A percentile compares a stretch with the other conserved stretches of the same genome.
phyloP scores from a whole-genome alignment of 2,888 invertebrate species.

The Dynastes hyllus region DNA sequence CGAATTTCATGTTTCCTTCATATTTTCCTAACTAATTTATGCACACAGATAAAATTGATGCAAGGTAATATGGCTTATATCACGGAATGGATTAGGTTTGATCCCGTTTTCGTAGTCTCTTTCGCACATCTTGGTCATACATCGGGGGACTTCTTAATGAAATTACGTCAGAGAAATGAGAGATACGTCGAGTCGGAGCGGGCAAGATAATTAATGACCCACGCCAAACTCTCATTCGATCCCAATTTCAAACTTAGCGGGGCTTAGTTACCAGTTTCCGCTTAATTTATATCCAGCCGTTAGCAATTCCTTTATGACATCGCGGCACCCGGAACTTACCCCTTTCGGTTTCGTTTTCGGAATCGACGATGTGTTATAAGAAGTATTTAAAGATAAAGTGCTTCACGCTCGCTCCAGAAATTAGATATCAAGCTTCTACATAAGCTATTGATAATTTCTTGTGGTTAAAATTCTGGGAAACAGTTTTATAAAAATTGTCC shows the following conservation, averaged over 20 bases:
- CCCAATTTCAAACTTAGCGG: slow-evolving; percentile 45
- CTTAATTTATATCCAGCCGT: slow-evolving; percentile 44
- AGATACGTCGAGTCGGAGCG: slow-evolving; percentile 31
- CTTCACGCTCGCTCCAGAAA: background rate
- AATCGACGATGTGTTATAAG: slow-evolving; percentile 32
- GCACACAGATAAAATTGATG: background rate
- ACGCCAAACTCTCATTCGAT: slow-evolving; percentile 42
- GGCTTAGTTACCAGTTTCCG: slow-evolving; percentile 46
- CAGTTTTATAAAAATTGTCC: too few relatives aligned
- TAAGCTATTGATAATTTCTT: too few relatives aligned
- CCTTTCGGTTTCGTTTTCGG: slow-evolving; percentile 29
- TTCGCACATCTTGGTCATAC: slow-evolving; percentile 32
- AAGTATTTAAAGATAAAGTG: slow-evolving; percentile 6
- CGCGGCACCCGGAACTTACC: slow-evolving; percentile 10
- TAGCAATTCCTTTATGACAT: slow-evolving; percentile 40
- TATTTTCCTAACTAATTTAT: too few relatives aligned
- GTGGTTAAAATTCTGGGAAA: too few relatives aligned
- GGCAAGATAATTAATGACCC: slow-evolving; percentile 49
- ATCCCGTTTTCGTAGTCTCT: slow-evolving; percentile 8
- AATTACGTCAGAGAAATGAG: slow-evolving; percentile 49
- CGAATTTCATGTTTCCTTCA: too few relatives aligned
- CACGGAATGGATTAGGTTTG: slow-evolving; percentile 10
- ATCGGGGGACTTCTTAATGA: slow-evolving; percentile 37
- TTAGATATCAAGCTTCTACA: background rate
- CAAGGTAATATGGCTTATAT: background rate